Conservation (phyloP, 2,888 invertebrate genomes). For the Macaria notata region DNA sequence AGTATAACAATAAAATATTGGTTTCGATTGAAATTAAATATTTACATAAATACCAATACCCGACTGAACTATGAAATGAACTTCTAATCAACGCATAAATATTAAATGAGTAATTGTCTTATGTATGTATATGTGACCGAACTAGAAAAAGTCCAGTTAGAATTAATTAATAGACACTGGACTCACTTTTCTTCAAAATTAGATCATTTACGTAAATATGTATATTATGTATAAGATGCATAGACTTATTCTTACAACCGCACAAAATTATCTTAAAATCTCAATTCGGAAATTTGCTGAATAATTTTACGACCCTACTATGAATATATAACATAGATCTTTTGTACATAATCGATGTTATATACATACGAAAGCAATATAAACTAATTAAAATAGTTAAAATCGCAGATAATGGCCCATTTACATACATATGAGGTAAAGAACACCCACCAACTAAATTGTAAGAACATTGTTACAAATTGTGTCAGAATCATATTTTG, state of each 20-base stretch:
- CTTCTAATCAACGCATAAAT: too few relatives aligned
- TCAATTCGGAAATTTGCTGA: conserved; percentile 15
- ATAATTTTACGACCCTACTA: conserved; percentile 14
- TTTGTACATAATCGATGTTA: conserved; percentile 20
- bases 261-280: conserved; percentile 8
- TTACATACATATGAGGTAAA: conserved; percentile 39
- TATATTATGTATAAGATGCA: neutral
- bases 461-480: conserved; percentile 17
- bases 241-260: conserved; percentile 3
- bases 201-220: conserved; percentile 3
- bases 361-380: conserved; percentile 35
- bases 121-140: too few relatives aligned
- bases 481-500: conserved; percentile 17
- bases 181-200: neutral
- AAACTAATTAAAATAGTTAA: conserved; percentile 45
- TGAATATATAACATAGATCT: conserved; percentile 22
- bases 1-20: too few relatives aligned
- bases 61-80: too few relatives aligned
- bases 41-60: too few relatives aligned
- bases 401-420: conserved; percentile 37
- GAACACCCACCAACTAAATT: conserved; percentile 37
- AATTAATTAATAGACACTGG: too few relatives aligned
- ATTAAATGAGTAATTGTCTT: too few relatives aligned
- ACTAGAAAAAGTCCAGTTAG: too few relatives aligned
- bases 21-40: too few relatives aligned